Evolutionary conservation across 2,888 invertebrate species (phyloP).

Genomic region (Syrista parreyssii): DNA sequence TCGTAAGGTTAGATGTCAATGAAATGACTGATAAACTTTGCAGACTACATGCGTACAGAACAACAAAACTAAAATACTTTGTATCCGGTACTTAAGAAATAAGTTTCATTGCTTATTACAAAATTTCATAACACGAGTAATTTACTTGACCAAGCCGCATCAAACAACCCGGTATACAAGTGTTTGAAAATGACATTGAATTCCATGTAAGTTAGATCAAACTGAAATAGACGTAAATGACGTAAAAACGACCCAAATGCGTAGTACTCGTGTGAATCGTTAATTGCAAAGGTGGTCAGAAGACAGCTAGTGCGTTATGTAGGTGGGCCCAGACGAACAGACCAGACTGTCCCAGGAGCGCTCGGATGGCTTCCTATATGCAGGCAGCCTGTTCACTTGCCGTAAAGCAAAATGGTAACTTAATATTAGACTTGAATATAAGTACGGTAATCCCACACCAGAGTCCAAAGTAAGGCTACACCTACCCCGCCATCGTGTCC

Average conservation of each 20-base stretch:
- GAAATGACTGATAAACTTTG: background rate
- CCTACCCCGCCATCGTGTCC: slow-evolving; percentile 38
- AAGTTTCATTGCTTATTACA: background rate
- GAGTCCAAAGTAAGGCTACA: slow-evolving; percentile 63
- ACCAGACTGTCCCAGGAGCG: slow-evolving; percentile 61
- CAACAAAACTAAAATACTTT: background rate
- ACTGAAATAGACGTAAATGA: background rate
- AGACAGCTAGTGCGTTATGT: slow-evolving; percentile 28
- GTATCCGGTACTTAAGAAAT: background rate
- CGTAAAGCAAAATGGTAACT: slow-evolving; percentile 66
- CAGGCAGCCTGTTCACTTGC: slow-evolving; percentile 66
- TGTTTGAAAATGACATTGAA: background rate
- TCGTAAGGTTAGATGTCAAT: background rate
- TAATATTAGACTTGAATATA: slow-evolving; percentile 65
- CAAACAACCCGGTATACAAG: background rate
- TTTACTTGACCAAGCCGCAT: background rate
- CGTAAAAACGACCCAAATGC: background rate
- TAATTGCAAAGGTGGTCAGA: background rate
- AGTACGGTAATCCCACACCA: slow-evolving; percentile 65
- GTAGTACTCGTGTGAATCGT: background rate
- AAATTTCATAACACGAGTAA: background rate
- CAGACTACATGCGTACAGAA: background rate
- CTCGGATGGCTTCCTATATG: slow-evolving; percentile 66
- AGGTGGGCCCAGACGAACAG: slow-evolving; percentile 56
- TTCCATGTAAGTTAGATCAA: background rate